Conservation (phyloP, 1,140 invertebrate species). For the Apis dorsata region DNA sequence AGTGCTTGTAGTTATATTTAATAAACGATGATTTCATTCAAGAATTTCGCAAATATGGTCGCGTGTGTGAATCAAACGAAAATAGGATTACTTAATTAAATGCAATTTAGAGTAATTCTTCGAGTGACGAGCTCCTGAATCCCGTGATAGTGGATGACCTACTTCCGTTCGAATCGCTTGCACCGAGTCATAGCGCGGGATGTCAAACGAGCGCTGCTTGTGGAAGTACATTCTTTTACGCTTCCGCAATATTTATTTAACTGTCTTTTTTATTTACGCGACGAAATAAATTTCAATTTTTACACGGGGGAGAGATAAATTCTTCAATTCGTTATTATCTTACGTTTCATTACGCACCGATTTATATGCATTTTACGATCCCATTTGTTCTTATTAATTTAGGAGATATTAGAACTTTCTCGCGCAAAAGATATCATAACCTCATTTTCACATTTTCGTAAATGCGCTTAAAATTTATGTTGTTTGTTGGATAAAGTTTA, state of each 20-base stretch:
- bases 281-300: background rate
- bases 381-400: slow-evolving; percentile 17
- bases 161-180: slow-evolving; percentile 4
- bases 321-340: slow-evolving; percentile 7
- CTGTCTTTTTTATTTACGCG: background rate
- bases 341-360: background rate
- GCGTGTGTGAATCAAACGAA: slow-evolving; percentile 49
- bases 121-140: slow-evolving; percentile 29
- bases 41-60: slow-evolving; percentile 22
- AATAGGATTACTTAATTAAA: slow-evolving; percentile 69
- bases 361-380: background rate
- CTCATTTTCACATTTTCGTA: background rate
- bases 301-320: background rate
- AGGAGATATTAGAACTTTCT: background rate
- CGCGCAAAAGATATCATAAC: background rate
- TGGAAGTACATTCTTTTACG: background rate
- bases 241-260: slow-evolving; percentile 10
- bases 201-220: background rate
- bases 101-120: slow-evolving; percentile 50
- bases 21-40: slow-evolving; percentile 57
- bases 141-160: slow-evolving; percentile 16
- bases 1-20: slow-evolving; percentile 22
- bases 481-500: background rate
- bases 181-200: background rate
- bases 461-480: background rate